Percentiles rank a stretch among this genome's conserved stretches.
Conservation (phyloP, 2,797 vertebrate genomes). For the Clarias laeviceps region DNA sequence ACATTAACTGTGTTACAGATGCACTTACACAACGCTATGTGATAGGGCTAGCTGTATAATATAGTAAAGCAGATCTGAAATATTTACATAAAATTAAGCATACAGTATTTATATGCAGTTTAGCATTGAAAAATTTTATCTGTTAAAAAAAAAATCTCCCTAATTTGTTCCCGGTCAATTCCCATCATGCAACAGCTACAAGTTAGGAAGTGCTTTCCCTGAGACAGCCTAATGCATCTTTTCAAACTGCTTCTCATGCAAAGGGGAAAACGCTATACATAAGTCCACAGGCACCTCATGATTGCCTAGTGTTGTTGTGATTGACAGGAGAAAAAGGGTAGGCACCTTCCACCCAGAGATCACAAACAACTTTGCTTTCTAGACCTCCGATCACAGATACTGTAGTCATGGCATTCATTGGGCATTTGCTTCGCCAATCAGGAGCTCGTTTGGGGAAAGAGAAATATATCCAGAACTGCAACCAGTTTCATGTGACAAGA, state of each 20-base stretch:
- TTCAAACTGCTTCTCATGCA: too few species aligned
- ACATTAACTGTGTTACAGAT: not conserved
- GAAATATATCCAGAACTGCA: not conserved
- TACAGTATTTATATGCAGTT: too few species aligned
- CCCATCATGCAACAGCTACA: too few species aligned
- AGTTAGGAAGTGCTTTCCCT: too few species aligned
- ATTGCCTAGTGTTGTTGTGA: not conserved
- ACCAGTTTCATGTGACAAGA: not conserved
- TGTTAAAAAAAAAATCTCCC: too few species aligned
- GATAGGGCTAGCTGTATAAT: not conserved
- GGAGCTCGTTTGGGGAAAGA: not conserved
- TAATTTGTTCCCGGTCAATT: too few species aligned
- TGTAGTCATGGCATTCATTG: not conserved
- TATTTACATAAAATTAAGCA: not conserved
- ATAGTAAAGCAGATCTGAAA: not conserved
- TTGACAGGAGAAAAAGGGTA: not conserved
- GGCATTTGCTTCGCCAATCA: not conserved
- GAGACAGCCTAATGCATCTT: too few species aligned
- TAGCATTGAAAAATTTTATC: too few species aligned
- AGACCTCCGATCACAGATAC: not conserved
- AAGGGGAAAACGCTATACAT: too few species aligned
- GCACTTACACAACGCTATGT: not conserved
- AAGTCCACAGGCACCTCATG: too few species aligned
- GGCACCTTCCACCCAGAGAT: not conserved
- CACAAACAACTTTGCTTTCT: not conserved